phyloP scores from a whole-genome alignment of 2,113 vertebrate species.

The Microcebus murinus region DNA sequence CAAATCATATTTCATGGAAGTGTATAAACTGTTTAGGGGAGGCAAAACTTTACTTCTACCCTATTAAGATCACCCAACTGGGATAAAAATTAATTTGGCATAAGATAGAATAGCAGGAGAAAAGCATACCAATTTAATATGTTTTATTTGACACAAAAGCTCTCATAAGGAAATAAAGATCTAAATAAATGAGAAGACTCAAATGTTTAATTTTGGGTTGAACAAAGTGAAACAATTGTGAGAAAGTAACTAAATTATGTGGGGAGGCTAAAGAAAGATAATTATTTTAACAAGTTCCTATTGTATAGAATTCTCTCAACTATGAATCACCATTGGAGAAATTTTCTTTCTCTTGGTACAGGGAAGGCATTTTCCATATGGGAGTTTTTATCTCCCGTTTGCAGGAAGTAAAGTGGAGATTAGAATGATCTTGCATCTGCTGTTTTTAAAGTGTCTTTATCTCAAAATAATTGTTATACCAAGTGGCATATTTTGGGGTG shows the following conservation, averaged over 20 bases:
- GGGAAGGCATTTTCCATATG: background rate
- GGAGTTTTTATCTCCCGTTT: background rate
- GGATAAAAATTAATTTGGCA: background rate
- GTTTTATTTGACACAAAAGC: background rate
- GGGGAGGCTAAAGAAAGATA: background rate
- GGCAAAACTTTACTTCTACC: background rate
- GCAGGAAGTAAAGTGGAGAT: background rate
- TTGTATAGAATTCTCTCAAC: background rate
- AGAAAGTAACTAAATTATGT: background rate
- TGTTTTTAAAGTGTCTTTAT: slow-evolving; percentile 16
- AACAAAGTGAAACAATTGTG: background rate
- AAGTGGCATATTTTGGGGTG: background rate
- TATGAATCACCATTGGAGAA: background rate
- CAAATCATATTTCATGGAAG: background rate
- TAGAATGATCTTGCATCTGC: background rate
- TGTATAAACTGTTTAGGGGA: background rate
- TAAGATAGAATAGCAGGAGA: background rate
- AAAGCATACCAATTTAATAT: background rate
- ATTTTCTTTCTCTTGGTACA: background rate
- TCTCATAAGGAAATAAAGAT: background rate
- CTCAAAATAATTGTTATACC: background rate
- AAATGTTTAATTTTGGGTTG: background rate
- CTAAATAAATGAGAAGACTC: background rate
- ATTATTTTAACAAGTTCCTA: background rate
- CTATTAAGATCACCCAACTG: background rate